Evolutionary conservation across 2,113 vertebrate genomes (phyloP).

Genomic region (Mohoua ochrocephala): DNA sequence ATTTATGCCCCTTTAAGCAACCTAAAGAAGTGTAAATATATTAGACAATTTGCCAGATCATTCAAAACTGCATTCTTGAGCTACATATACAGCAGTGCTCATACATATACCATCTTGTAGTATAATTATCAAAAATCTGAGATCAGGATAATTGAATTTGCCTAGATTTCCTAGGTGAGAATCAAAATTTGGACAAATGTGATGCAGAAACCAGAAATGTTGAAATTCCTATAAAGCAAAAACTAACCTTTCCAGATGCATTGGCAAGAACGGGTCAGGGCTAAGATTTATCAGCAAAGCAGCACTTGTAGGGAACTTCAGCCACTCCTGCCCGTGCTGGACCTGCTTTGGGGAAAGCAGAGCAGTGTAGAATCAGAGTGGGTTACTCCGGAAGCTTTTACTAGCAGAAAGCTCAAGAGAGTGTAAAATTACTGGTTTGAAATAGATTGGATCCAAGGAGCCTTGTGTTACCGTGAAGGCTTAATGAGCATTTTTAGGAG

Average conservation of each 20-base stretch:
- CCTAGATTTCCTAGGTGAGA: neutral
- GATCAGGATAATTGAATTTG: neutral
- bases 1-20: neutral
- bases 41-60: neutral
- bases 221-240: neutral
- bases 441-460: neutral
- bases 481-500: neutral
- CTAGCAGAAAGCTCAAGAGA: neutral
- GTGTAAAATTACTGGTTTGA: neutral
- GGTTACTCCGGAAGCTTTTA: neutral
- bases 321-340: neutral
- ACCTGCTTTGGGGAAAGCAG: neutral
- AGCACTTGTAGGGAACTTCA: neutral
- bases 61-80: neutral
- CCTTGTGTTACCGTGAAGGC: neutral
- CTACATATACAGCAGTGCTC: neutral
- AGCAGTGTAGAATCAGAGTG: neutral
- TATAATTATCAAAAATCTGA: neutral
- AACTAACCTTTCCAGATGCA: neutral
- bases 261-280: neutral
- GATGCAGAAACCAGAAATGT: neutral
- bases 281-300: neutral
- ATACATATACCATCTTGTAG: neutral
- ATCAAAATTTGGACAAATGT: neutral
- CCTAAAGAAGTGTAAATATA: neutral